Base-by-base conservation (phyloP, 2,888 invertebrate genomes). In the Dermolepida albohirtum region DNA sequence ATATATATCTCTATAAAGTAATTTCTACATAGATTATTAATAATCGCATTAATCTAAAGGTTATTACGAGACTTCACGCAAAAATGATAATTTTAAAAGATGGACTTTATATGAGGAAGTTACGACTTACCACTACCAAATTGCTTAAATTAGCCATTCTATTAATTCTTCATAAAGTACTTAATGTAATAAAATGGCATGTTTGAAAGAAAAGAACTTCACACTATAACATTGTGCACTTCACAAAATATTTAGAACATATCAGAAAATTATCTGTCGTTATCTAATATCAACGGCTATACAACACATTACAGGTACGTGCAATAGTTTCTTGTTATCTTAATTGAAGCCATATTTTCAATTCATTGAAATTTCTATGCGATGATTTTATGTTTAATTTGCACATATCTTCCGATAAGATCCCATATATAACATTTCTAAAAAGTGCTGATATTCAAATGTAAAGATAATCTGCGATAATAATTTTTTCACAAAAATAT, bases 191-290 rank as follows among this genome's bases (percentile, higher is more conserved):
- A 34, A 34, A 10, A 50, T 10, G 43, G 2, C 66, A 57, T 50
- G 29, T 50, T 59, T 6, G 5, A 12, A 40, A 34, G 6, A 43
- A 66, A 50, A 47, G 44, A 55, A 40, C 51, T 49, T 14, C 59
- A 49, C 59, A 34, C 34, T 34, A 34, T 34, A 22, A 41, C 57
- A 59, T 50, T 49, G 57, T 57, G 39, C 50, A 50, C 50, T 5
- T 27, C 66, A 43, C 59, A 43, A 65, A 69, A 69, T 62, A 52
- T 69, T 69, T 63, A 50, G 51, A 16, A 59, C 57, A 16, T 69
- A 69, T 69, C 68, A 65, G 62, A 40, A 52, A 52, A 50, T 69
- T 69, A 69, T 69, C 68, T 69, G 54, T 57, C 43, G 55, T 69
- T 69, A 69, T 69, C 68, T 65, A 51, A 49, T 50, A 69, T 59